These are phyloP conservation scores for Orthonyx spaldingii DNA, from an alignment of 2,113 vertebrate species.

Conservation along the genomic window DNA sequence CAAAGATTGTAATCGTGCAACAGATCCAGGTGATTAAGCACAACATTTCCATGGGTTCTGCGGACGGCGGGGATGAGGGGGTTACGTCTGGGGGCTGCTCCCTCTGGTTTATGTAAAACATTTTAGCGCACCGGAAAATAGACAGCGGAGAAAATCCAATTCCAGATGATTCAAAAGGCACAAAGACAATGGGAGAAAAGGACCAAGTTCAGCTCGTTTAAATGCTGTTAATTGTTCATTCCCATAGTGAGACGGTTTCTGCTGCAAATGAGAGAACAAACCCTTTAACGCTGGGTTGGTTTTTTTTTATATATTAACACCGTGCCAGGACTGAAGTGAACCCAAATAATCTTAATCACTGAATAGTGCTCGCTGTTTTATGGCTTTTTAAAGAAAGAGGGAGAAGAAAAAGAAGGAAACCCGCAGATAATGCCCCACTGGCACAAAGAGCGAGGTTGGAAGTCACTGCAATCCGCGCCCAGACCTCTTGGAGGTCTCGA, in stretches of 20 bases:
- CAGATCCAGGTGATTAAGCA: neutral
- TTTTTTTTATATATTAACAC: neutral
- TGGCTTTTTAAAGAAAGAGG: constrained; percentile 35
- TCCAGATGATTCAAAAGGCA: constrained; percentile 50
- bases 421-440: neutral
- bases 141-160: constrained; percentile 35
- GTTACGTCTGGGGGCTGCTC: neutral
- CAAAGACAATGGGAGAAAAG: constrained; percentile 58
- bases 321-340: constrained; percentile 27
- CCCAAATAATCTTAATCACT: constrained; percentile 34
- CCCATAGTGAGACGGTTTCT: constrained; percentile 1
- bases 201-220: constrained; percentile 33
- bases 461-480: constrained; percentile 29
- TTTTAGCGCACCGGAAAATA: neutral
- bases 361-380: constrained; percentile 6
- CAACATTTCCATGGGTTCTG: rapidly evolving
- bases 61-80: neutral
- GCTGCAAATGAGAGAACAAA: constrained; percentile 42
- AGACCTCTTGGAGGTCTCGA: constrained; percentile 64
- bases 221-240: constrained; percentile 52
- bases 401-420: neutral
- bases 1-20: neutral
- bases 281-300: neutral
- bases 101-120: neutral
- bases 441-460: constrained; percentile 55